Evolutionary conservation across 1,140 invertebrate genomes (phyloP), one percentile per base, ranked within the genome.

Genomic region (Pteromalus puparum): DNA sequence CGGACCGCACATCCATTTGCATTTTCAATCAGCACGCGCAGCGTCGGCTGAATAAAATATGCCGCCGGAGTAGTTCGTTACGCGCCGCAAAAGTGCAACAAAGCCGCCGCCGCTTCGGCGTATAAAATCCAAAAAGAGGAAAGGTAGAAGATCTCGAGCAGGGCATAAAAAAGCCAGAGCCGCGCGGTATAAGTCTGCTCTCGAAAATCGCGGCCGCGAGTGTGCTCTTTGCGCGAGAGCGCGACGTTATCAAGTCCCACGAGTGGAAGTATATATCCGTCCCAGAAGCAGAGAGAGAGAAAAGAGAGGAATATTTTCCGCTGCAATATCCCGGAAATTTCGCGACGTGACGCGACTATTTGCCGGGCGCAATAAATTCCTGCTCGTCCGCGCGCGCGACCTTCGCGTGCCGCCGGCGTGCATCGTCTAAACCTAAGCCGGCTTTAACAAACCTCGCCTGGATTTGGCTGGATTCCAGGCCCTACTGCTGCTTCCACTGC

Each of bases 401-500:
- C 90, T 91, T 79, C 77, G 77, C 24, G 72, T 21, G 72, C 72
- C 26, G 7, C 15, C 28, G 12, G 12, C 1, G 70, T 28, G 26
- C 21, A 42, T 30, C 30, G 4, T 18, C 61, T 88, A 88, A 90
- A 90, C 86, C 90, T 91, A 90, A 92, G 89, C 90, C 89, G 90
- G 89, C 90, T 92, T 91, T 91, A 92, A 91, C 90, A 89, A 90
- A 89, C 88, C 88, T 86, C 79, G 30, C 79, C 77, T 83, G 86
- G 90, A 92, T 91, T 92, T 92, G 91, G 91, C 91, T 83, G 79
- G 82, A 81, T 88, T 92, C 91, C 91, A 91, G 89, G 26, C 21
- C 18, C 21, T 61, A 2, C 46, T 48, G 42, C 42, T 46, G 13
- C 13, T 18, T 12, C 12, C 15, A 18, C 48, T 61, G 18, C 53